Evolutionary conservation across 2,888 invertebrate genomes (phyloP), one percentile per base, ranked within the genome.

Genomic region (Agrilus mali): DNA sequence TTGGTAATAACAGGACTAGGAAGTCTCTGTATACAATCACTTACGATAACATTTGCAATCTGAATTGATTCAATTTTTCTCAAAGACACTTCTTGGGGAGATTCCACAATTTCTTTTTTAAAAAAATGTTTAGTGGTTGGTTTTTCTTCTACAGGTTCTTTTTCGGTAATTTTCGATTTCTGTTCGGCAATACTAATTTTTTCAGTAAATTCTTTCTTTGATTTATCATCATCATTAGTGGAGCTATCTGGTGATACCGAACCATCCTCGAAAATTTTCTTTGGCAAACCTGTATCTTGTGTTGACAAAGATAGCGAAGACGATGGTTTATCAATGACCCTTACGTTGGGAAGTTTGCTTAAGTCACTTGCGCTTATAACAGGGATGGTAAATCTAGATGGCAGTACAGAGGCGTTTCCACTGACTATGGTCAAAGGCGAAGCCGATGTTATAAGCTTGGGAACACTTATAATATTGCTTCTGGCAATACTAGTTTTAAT

Each of bases 181-280:
- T 47, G 15, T 51, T 43, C 13, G 53, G 49, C 16, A 55, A 50
- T 13, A 15, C 10, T 20, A 17, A 34, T 63, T 43, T 60, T 60
- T 39, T 58, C 59, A 6, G 56, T 53, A 10, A 55, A 54, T 47
- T 60, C 60, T 49, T 45, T 41, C 42, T 62, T 64, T 8, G 54
- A 52, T 46, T 63, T 63, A 5, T 67, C 67, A 45, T 69, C 68
- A 31, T 67, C 66, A 47, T 63, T 65, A 44, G 64, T 63, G 1
- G 65, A 64, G 54, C 63, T 67, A 43, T 78, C 77, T 0, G 78
- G 77, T 1, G 78, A 78, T 1, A 75, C 73, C 0, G 73, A 76
- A 10, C 45, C 45, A 52, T 80, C 78, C 60, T 80, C 78, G 57
- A 80, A 78, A 55, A 79, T 78, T 58, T 79, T 79, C 7, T 77